Evolutionary conservation across 2,797 vertebrate genomes (phyloP), one percentile per base, ranked within the genome.

Genomic region (Cercopithecus petaurista): DNA sequence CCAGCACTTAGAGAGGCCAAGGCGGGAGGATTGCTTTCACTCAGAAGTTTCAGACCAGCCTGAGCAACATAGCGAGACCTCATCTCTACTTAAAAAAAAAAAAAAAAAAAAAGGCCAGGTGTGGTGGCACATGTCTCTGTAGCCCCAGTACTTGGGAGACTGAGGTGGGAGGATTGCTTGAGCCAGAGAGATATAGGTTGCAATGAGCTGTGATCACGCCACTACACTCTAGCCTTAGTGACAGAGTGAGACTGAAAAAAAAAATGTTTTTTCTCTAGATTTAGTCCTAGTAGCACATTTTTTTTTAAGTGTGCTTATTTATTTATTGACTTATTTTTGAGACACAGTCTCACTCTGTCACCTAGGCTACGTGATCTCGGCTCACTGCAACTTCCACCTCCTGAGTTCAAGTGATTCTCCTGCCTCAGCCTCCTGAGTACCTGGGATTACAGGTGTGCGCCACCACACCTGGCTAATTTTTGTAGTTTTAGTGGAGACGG

Each of bases 261-360:
- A 61, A 61, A 64, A 64, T 1, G 7, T 84, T 93, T 93, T n/a
- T 97, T 1, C 36, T 84, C 67, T 24, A 55, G 46, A 82, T 26
- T 92, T 92, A 46, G 43, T 97, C 90, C 64, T 95, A 61, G 17
- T 96, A 85, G 33, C 88, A 82, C 39, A 50, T 76, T 70, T 72
- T 72, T 75, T 64, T 82, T 46, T 86, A 90, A 39, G 22, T 73
- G 43, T 90, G 26, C 72, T 95, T 86, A 94, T 67, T n/a, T 67
- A 64, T 52, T 52, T 52, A n/a, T 67, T 17, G 17, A 67, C 33
- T 67, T 67, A 67, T 67, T 19, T 67, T 67, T 67, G 61, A 67
- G 61, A 67, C 30, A 64, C 15, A 67, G 7, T n/a, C 30, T 52
- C 52, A 52, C 52, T 33, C 61, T 67, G 30, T 67, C 30, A 4